These are phyloP conservation scores for Lepus oiostolus DNA, from an alignment of 2,797 vertebrate species.

Conservation along the genomic window DNA sequence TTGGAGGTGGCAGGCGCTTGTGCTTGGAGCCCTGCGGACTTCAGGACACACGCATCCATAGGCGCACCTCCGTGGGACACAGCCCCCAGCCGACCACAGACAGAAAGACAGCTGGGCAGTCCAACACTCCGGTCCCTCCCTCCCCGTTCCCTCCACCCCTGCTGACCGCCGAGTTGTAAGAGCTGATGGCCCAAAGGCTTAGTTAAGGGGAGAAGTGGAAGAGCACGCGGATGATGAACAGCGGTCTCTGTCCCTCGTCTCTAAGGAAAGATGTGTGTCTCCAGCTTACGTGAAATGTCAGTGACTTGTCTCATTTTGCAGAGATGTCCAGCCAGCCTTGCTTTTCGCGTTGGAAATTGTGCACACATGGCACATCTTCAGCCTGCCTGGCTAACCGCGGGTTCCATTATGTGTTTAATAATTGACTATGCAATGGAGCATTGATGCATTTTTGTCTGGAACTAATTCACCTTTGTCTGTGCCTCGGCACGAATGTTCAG, in stretches of 20 bases:
- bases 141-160: neutral
- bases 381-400: slow-evolving; percentile 85
- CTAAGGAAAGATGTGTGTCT: slow-evolving; percentile 71
- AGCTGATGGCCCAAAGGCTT: neutral
- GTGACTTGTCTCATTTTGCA: slow-evolving; percentile 69
- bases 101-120: neutral
- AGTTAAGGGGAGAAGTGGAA: slow-evolving; percentile 5
- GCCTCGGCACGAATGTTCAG: slow-evolving; percentile 82
- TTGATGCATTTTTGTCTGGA: slow-evolving; percentile 88
- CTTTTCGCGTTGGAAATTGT: slow-evolving; percentile 78
- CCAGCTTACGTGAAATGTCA: slow-evolving; percentile 75
- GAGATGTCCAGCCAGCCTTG: slow-evolving; percentile 65
- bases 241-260: slow-evolving; percentile 7
- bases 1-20: neutral
- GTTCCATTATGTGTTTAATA: slow-evolving; percentile 89
- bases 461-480: slow-evolving; percentile 89
- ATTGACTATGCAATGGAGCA: slow-evolving; percentile 89
- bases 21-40: neutral
- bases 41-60: neutral
- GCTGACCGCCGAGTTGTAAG: neutral
- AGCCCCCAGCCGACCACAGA: neutral
- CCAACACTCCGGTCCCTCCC: neutral
- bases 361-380: slow-evolving; percentile 79
- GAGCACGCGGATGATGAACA: neutral
- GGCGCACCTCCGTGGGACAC: neutral